These are phyloP conservation scores for Sebastes cheni DNA, from an alignment of 2,797 vertebrate species.

Conservation along the genomic window DNA sequence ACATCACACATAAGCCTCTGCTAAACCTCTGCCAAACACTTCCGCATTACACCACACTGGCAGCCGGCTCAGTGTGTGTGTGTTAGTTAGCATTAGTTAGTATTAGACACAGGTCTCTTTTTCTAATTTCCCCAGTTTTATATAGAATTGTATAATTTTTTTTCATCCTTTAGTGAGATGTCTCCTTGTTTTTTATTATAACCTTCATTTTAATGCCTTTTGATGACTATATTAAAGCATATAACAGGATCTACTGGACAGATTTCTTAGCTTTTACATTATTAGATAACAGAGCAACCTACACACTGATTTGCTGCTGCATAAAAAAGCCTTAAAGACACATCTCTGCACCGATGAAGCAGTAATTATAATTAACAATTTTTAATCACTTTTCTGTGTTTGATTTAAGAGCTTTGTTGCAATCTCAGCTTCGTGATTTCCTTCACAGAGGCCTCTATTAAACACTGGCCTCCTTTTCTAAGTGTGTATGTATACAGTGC, in stretches of 20 bases:
- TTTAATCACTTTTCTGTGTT: background rate
- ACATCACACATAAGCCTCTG: conserved; percentile 9
- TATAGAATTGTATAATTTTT: background rate
- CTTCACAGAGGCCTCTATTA: background rate
- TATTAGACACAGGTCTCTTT: background rate
- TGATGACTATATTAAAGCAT: background rate
- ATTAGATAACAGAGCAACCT: background rate
- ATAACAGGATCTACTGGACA: background rate
- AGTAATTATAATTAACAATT: background rate
- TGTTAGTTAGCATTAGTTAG: background rate
- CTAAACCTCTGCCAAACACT: conserved; percentile 20
- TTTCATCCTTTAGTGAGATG: background rate
- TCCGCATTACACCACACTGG: background rate
- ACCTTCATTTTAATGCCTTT: background rate
- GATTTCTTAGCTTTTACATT: background rate
- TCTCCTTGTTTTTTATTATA: background rate
- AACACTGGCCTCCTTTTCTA: background rate
- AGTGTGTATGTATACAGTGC: background rate
- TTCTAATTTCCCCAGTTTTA: background rate
- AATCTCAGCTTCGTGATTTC: background rate
- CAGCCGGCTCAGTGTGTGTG: background rate
- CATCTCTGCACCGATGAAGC: background rate
- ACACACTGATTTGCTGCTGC: background rate
- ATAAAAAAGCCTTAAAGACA: background rate
- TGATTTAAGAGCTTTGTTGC: background rate